Base-by-base conservation (phyloP, 2,888 invertebrate genomes). In the Pristionchus entomophagus region DNA sequence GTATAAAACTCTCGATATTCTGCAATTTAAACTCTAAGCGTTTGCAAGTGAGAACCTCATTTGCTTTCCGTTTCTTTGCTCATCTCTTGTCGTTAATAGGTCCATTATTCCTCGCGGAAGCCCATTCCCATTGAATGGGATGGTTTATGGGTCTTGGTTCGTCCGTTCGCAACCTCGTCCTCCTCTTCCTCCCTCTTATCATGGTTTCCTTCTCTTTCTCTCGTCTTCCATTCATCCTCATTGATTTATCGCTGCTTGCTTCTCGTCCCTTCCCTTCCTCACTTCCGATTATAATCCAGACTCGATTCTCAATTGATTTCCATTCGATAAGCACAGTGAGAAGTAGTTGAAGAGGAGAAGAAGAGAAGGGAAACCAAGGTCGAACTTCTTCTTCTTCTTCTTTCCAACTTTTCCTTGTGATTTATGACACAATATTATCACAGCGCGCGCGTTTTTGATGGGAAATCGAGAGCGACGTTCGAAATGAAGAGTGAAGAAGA, bases 401-500 rank as follows among this genome's bases (percentile, higher is more conserved):
- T n/a, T n/a, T 73, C 73, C 73, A 73, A 73, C 38, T 65, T 65
- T 65, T 65, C 65, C 35, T 65, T 35, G 73, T 73, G 73, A 73
- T 73, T 73, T 73, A 73, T 73, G 73, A 26, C 22, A n/a, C 26
- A 45, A 45, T 41, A 26, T 73, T 73, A 73, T 73, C 73, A 73
- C 73, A 41, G 45, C 73, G 73, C 41, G 65, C 65, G 10, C 73
- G 73, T 73, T 73, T 73, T 73, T 73, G 38, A 32, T 41, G n/a
- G n/a, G 26, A 45, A 45, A 19, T 45, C 12, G 35, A 45, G 45
- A 45, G 45, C 6, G 41, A 73, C 73, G 41, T 41, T 73, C 41
- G 10, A 12, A 26, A 45, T 14, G 26, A n/a, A 56, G 56, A 5
- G 5, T 14, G 41, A 35, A 35, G 32, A 32, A 35, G 65, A 65